Evolutionary conservation across 2,888 invertebrate species (phyloP).

Genomic region (Seira sanloemensis): DNA sequence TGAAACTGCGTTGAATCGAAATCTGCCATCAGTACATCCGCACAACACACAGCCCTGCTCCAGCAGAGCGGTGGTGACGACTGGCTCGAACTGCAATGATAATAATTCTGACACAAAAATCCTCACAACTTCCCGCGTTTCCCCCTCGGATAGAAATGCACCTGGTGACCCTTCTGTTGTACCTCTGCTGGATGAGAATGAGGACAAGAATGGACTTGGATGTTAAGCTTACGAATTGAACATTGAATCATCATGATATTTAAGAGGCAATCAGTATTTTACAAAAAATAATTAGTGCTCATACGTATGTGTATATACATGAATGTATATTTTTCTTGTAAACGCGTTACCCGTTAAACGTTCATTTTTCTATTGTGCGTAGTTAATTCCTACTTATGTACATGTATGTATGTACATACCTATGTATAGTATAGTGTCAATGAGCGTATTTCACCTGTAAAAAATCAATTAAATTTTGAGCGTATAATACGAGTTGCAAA

Average conservation of each 20-base stretch:
- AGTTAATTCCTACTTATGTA: no score
- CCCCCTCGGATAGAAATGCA: constrained; percentile 31
- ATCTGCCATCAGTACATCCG: constrained; percentile 24
- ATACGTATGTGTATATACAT: no score
- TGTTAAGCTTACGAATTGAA: constrained; percentile 28
- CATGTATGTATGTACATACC: no score
- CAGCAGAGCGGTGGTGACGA: constrained; percentile 47
- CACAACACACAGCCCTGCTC: constrained; percentile 52
- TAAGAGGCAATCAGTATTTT: constrained; percentile 8
- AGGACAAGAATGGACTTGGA: constrained; percentile 60
- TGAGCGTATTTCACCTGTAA: no score
- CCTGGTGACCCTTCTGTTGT: constrained; percentile 35
- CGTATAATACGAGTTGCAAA: no score
- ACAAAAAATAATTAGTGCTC: no score
- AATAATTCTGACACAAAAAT: constrained; percentile 38
- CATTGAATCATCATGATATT: background rate
- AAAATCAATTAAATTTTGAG: no score
- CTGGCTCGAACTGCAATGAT: background rate
- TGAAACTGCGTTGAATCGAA: constrained; percentile 29
- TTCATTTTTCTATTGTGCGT: no score
- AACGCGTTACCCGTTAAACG: no score
- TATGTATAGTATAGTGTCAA: no score
- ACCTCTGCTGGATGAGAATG: constrained; percentile 45
- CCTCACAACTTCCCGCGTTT: constrained; percentile 22
- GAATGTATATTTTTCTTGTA: no score